Base-by-base conservation (phyloP, 2,888 invertebrate species). In the Calliphora vomitoria region DNA sequence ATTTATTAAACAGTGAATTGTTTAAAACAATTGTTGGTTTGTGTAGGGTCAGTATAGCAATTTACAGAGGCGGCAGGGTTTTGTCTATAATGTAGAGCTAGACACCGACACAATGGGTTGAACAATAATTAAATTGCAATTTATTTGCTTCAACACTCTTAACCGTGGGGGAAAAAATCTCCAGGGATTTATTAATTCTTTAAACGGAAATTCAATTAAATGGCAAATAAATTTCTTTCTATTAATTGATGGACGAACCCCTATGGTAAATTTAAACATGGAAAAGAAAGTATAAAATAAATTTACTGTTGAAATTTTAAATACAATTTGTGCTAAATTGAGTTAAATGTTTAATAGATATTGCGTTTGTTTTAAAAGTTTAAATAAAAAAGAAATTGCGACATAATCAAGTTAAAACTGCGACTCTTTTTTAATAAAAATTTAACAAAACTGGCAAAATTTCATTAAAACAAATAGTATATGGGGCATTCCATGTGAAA, bases 131-230 rank as follows among this genome's bases (percentile, higher is more conserved):
- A 68, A 62, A 76, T 69, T 69, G 25, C 50, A 69, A 31, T 35
- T 44, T 50, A 68, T 11, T 68, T 68, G 25, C 47, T 35, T 68
- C 8, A 10, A 3, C 20, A 20, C 18, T 58, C 44, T 58, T 47
- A 4, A 18, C 18, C 20, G 20, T 3, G 5, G 13, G 31, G n/a
- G 1, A 35, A 13, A 66, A 55, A 64, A 83, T 64, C 62, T 69
- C 47, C 50, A 11, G n/a, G 53, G 62, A 58, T 66, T 78, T 64
- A 53, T 81, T 74, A 62, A 62, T 78, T 68, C 38, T n/a, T 10
- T 41, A 31, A 50, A 75, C 38, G 68, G 74, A 82, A 86, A 82
- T 79, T 82, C 68, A 82, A 82, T 79, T 82, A 82, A 75, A 55
- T 41, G 18, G 74, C 50, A 75, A 79, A 69, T 64, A 69, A 79